Evolutionary conservation across 1,140 invertebrate species (phyloP), one percentile per base, ranked within the genome.

Genomic region (Lepidurus arcticus): DNA sequence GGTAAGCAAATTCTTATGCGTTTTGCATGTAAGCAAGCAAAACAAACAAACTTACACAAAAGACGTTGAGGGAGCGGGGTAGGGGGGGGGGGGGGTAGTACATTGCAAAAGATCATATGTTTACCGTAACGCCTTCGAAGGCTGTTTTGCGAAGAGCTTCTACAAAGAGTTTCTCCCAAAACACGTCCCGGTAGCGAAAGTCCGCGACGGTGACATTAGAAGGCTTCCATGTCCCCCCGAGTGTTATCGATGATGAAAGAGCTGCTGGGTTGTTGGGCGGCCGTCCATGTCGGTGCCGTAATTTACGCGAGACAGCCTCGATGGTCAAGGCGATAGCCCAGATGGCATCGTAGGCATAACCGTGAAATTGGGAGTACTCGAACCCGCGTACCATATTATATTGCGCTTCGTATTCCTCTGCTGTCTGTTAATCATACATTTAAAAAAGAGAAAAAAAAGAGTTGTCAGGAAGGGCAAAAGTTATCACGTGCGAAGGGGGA

Each of bases 281-380:
- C 44, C 75, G 75, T 45, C 26, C 44, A 42, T 89, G 87, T 81
- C 85, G 86, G 78, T 87, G 85, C 10, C 86, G 85, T 76, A 92
- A 88, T 79, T 88, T 86, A 81, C 92, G 90, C 0, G 93, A 91
- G 45, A 96, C 94, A 80, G 92, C 91, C 81, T 97, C 92, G 78
- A 97, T 94, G 16, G 95, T 94, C 78, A 96, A 85, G 0, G 96
- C 96, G 78, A 97, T 94, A 1, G 96, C 94, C 97, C 97, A 98
- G 78, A 98, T 94, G 6, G 93, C 95, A 85, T 98, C 97, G 85
- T 98, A 98, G 13, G 96, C 96, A 84, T 98, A 98, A 1, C 96
- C 97, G 84, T 98, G 96, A 84, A 97, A 98, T 75, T 94, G 89
- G 16, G 95, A 97, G 85, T 96, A 98, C 82, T 96, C 93, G 0